A percentile compares a stretch with the other conserved stretches of the same genome.
Conservation (phyloP, 2,113 vertebrate species). For the Aegithalos caudatus region DNA sequence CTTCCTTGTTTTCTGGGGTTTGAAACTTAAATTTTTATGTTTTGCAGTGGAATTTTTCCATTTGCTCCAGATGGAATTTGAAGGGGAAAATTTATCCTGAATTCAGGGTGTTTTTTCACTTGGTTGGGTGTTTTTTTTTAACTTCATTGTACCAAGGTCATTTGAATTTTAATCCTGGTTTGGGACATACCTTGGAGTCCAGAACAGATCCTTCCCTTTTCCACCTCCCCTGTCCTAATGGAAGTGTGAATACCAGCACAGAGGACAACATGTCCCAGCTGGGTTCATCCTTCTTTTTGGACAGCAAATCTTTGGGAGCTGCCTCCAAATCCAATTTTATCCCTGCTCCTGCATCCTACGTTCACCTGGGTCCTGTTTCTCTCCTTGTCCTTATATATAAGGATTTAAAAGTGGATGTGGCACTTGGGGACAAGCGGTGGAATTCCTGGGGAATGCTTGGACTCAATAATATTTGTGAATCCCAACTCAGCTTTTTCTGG, state of each 20-base stretch:
- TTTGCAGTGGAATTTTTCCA: not conserved
- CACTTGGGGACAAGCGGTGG: not conserved
- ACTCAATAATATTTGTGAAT: rapidly evolving
- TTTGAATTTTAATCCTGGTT: not conserved
- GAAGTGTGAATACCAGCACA: not conserved
- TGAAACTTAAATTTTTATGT: not conserved
- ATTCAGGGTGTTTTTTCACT: rapidly evolving
- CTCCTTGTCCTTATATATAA: rapidly evolving
- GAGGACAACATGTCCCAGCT: not conserved
- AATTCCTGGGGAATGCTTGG: not conserved
- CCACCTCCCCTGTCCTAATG: not conserved
- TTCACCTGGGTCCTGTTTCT: not conserved
- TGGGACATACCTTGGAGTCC: not conserved
- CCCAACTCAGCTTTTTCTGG: not conserved
- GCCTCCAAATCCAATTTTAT: not conserved
- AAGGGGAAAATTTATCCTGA: not conserved
- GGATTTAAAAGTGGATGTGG: not conserved
- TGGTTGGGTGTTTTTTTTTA: no score
- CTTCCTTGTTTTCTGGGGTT: not conserved
- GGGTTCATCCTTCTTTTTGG: not conserved
- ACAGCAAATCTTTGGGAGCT: not conserved
- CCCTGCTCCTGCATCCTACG: not conserved
- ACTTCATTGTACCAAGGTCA: not conserved
- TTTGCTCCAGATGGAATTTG: not conserved
- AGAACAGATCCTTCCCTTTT: not conserved